A percentile compares a stretch with the other conserved stretches of the same genome.
Evolutionary conservation across 2,113 vertebrate genomes (phyloP).

Genomic region (Pimephales promelas): DNA sequence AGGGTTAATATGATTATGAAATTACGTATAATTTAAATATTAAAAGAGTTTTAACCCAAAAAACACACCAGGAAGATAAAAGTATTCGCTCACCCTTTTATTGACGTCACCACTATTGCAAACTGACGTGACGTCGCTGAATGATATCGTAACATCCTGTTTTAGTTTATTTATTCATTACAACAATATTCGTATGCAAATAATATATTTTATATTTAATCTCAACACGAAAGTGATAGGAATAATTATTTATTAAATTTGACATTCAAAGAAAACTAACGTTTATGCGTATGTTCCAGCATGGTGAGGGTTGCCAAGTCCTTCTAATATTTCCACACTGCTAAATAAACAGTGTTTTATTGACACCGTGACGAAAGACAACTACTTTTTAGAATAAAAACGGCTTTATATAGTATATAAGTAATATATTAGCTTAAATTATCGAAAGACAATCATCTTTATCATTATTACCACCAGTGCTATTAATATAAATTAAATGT

Average conservation of each 20-base stretch:
- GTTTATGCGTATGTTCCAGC: not conserved
- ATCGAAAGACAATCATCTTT: not conserved
- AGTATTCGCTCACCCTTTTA: conserved; percentile 15
- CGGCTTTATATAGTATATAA: too few relatives aligned
- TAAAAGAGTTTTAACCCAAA: not conserved
- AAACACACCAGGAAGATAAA: not conserved
- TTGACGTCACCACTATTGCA: conserved; percentile 44
- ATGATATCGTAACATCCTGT: conserved; percentile 38
- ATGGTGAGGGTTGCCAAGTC: conserved; percentile 42
- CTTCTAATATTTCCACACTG: not conserved
- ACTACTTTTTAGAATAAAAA: not conserved
- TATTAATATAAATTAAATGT: too few relatives aligned
- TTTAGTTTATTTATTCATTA: not conserved
- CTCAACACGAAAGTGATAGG: not conserved
- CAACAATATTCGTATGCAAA: not conserved
- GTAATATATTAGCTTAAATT: too few relatives aligned
- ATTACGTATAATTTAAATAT: not conserved
- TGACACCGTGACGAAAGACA: not conserved
- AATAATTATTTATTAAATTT: not conserved
- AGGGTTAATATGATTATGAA: not conserved
- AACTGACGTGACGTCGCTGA: conserved; percentile 38
- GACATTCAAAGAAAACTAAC: not conserved
- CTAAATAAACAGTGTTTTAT: not conserved
- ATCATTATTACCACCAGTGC: not conserved
- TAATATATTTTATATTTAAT: not conserved